These are phyloP conservation scores for Phoxinus dragarum DNA, from an alignment of 2,797 vertebrate species.

Conservation along the genomic window DNA sequence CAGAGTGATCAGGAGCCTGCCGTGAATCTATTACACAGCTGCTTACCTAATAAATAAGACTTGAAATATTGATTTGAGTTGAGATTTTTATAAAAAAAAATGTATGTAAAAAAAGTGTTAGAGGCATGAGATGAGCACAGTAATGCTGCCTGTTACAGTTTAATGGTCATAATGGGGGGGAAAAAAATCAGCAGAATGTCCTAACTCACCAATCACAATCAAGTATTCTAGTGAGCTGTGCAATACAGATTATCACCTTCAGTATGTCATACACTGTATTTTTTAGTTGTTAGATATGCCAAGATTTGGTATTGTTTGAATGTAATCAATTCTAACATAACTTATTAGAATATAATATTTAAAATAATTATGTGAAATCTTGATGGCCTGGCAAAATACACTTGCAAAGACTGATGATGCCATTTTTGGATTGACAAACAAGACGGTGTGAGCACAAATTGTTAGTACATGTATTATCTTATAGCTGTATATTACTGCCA, in stretches of 20 bases:
- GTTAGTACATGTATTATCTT: background rate
- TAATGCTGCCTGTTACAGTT: background rate
- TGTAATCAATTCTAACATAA: background rate
- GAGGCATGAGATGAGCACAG: background rate
- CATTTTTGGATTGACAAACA: background rate
- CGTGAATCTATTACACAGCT: background rate
- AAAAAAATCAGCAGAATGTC: background rate
- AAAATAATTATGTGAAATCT: background rate
- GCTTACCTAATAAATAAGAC: background rate
- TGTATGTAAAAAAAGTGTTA: too few species aligned
- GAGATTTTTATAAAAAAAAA: background rate
- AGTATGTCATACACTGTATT: background rate
- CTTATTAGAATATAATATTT: background rate
- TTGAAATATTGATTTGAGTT: background rate
- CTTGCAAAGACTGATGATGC: background rate
- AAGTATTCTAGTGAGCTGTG: background rate
- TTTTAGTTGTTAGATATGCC: background rate
- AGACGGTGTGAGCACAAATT: background rate
- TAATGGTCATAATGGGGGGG: fast-evolving
- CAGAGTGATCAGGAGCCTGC: background rate
- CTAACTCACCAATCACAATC: background rate
- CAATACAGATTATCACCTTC: background rate
- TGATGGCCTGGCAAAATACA: background rate
- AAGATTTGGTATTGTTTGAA: background rate
- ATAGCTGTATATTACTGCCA: background rate